Conservation (phyloP, 92 coral and sea anemone genomes). For the Porites lobata region DNA sequence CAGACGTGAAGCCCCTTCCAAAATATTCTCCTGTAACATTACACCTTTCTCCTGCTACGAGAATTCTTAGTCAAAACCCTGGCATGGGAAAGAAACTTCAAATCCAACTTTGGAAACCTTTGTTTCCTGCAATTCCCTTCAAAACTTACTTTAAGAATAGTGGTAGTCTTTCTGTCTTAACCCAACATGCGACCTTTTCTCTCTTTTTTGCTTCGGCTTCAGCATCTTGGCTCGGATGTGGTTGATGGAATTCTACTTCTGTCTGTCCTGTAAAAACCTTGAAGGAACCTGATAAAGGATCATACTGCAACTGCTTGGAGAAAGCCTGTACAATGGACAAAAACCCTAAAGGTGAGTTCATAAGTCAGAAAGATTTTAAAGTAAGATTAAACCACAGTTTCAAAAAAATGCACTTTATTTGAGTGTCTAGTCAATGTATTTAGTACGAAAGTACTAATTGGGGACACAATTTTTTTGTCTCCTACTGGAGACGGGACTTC, state of each 20-base stretch:
- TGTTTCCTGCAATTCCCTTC: background rate
- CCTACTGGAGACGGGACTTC: no score
- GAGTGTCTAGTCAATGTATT: no score
- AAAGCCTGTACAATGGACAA: conserved; percentile 54
- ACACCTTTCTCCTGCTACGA: no score
- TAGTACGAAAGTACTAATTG: no score
- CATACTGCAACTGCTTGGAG: conserved; percentile 85
- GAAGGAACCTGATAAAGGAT: conserved; percentile 72
- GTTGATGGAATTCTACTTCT: conserved; percentile 40
- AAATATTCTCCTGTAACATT: no score
- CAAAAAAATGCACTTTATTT: no score
- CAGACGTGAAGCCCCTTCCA: no score
- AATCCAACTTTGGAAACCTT: background rate
- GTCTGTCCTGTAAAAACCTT: conserved; percentile 57
- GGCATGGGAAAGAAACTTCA: background rate
- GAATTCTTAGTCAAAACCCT: background rate
- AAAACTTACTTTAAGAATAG: conserved; percentile 82
- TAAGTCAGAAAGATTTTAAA: no score
- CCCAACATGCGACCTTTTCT: conserved; percentile 87
- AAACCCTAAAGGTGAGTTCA: background rate
- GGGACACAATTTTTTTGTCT: no score
- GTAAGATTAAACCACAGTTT: no score
- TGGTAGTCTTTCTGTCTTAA: conserved; percentile 89
- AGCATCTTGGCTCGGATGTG: conserved; percentile 72
- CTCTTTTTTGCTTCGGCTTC: conserved; percentile 81